These are phyloP conservation scores for Crossaster papposus DNA, from an alignment of 53 echinoderm and acorn worm genomes.

Conservation along the genomic window DNA sequence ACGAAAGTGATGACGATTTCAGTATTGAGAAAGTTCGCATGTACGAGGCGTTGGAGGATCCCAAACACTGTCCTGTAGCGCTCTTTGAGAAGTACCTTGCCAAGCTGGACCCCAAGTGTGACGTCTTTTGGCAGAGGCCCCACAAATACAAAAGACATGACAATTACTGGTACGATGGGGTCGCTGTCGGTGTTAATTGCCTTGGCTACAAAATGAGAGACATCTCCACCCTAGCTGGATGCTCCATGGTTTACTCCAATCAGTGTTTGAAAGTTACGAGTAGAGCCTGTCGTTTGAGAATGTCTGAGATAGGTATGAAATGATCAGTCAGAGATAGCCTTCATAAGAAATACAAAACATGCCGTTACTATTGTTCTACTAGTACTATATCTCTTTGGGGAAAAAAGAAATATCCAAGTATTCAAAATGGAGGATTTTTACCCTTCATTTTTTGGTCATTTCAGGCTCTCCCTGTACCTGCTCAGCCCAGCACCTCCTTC, in stretches of 20 bases:
- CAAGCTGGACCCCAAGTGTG: slow-evolving; percentile 45
- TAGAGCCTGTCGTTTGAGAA: slow-evolving; percentile 17
- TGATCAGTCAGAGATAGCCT: background rate
- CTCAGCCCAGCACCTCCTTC: slow-evolving; percentile 13
- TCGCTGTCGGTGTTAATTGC: slow-evolving; percentile 37
- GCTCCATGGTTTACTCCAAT: slow-evolving; percentile 64
- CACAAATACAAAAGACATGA: slow-evolving; percentile 5
- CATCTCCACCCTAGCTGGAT: slow-evolving; percentile 48
- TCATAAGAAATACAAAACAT: background rate
- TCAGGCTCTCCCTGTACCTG: background rate
- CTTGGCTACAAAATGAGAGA: slow-evolving; percentile 56
- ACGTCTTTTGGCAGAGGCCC: slow-evolving; percentile 58
- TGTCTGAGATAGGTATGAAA: background rate
- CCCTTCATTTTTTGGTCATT: background rate
- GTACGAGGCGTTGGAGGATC: slow-evolving; percentile 46
- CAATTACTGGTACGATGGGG: slow-evolving; percentile 49
- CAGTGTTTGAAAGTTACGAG: slow-evolving; percentile 54
- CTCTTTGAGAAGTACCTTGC: slow-evolving; percentile 48
- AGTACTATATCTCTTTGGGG: too few species aligned
- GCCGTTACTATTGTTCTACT: background rate
- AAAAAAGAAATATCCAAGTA: too few species aligned
- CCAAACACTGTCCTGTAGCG: slow-evolving; percentile 54
- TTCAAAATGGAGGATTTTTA: background rate
- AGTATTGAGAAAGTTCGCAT: slow-evolving; percentile 33
- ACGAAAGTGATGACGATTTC: slow-evolving; percentile 33